Evolutionary conservation across 2,888 invertebrate genomes (phyloP).

Genomic region (Amblyjoppa fuscipennis): DNA sequence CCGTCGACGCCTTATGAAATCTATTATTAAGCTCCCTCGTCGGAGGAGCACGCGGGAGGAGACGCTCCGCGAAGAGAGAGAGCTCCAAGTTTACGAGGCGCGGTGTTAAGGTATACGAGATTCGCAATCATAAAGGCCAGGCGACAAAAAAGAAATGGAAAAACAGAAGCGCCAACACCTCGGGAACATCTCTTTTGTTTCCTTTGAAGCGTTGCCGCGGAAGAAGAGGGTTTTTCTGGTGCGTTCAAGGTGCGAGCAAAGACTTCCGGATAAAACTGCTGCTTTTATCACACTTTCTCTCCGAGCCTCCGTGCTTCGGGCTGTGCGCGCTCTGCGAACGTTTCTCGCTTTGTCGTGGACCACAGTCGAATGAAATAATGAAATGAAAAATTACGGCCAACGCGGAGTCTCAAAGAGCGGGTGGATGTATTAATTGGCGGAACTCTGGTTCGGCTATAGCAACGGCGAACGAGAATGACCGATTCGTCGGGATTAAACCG

Average conservation of each 20-base stretch:
- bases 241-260: constrained; percentile 14
- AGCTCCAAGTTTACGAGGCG: constrained; percentile 74
- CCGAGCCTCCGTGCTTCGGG: background rate
- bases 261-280: constrained; percentile 15
- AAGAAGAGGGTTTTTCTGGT: constrained; percentile 15
- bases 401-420: background rate
- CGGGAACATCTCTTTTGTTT: constrained; percentile 47
- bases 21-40: constrained; percentile 75
- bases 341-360: background rate
- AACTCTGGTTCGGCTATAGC: background rate
- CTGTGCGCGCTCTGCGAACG: background rate
- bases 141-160: constrained; percentile 51
- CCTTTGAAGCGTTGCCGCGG: constrained; percentile 48
- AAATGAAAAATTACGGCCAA: constrained; percentile 8
- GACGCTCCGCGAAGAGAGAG: constrained; percentile 51
- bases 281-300: background rate
- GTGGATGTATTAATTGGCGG: background rate
- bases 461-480: background rate
- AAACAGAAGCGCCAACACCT: constrained; percentile 6
- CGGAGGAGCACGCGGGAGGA: constrained; percentile 50
- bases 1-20: constrained; percentile 72
- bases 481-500: background rate
- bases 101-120: constrained; percentile 76
- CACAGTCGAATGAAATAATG: background rate
- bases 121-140: constrained; percentile 77